Evolutionary conservation across 2,113 vertebrate species (phyloP).

Genomic region (Leptodactylus fuscus): DNA sequence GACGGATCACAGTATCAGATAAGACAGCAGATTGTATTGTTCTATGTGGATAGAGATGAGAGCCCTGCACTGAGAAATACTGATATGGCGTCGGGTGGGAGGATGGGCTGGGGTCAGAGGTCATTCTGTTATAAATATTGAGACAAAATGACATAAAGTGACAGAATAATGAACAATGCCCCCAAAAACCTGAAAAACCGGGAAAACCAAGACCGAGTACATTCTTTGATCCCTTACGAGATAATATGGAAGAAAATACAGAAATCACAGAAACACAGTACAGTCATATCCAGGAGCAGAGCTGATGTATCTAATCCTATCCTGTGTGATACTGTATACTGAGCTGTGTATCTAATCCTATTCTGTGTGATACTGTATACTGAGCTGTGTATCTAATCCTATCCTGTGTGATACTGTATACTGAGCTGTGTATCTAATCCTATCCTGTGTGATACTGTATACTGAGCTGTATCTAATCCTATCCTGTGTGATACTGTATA

Average conservation of each 20-base stretch:
- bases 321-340: not conserved
- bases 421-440: not conserved
- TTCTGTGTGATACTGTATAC: not conserved
- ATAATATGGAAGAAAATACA: not conserved
- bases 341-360: not conserved
- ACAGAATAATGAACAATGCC: not conserved
- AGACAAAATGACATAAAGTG: not conserved
- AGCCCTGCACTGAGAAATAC: constrained; percentile 27
- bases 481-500: not conserved
- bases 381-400: not conserved
- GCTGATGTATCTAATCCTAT: not conserved
- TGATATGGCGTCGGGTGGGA: constrained; percentile 20
- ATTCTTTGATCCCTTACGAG: not conserved
- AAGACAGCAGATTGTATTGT: not conserved
- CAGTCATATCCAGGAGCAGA: not conserved
- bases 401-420: not conserved
- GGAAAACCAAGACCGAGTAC: not conserved
- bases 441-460: no score
- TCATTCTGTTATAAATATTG: not conserved
- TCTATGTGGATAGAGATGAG: not conserved
- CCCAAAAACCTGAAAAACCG: not conserved
- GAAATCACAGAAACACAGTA: not conserved
- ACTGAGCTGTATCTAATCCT: not conserved
- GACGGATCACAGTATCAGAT: not conserved
- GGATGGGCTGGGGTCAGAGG: not conserved